These are phyloP conservation scores for Bruchidius siliquastri DNA, from an alignment of 2,888 invertebrate genomes.

Conservation along the genomic window DNA sequence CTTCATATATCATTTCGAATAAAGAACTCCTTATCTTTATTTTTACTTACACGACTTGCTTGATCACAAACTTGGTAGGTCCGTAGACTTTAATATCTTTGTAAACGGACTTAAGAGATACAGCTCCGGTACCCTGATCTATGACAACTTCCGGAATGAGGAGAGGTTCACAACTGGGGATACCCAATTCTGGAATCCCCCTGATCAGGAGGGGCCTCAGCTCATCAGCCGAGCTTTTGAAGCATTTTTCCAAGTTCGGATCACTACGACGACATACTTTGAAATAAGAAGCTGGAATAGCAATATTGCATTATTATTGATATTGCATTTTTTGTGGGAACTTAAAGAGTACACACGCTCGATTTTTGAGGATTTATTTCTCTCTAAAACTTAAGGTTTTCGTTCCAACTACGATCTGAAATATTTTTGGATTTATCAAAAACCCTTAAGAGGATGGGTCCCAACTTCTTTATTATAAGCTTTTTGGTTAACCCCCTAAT, in stretches of 20 bases:
- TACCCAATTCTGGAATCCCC: slow-evolving; percentile 58
- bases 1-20: too few species aligned
- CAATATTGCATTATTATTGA: background rate
- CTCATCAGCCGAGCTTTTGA: slow-evolving; percentile 57
- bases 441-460: too few species aligned
- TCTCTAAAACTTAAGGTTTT: too few species aligned
- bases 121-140: slow-evolving; percentile 58
- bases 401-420: too few species aligned
- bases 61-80: slow-evolving; percentile 58
- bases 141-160: slow-evolving; percentile 57
- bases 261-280: slow-evolving; percentile 63
- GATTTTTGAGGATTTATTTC: too few species aligned
- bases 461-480: too few species aligned
- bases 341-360: too few species aligned
- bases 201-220: slow-evolving; percentile 56
- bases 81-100: slow-evolving; percentile 58
- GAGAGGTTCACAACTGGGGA: slow-evolving; percentile 64
- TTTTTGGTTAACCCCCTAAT: too few species aligned
- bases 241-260: slow-evolving; percentile 59
- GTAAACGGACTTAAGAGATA: slow-evolving; percentile 57
- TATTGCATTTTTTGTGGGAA: too few species aligned
- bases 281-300: slow-evolving; percentile 58
- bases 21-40: too few species aligned
- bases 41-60: slow-evolving; percentile 57
- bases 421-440: too few species aligned